Conservation (phyloP, 2,113 vertebrate species). For the Pongo pygmaeus region DNA sequence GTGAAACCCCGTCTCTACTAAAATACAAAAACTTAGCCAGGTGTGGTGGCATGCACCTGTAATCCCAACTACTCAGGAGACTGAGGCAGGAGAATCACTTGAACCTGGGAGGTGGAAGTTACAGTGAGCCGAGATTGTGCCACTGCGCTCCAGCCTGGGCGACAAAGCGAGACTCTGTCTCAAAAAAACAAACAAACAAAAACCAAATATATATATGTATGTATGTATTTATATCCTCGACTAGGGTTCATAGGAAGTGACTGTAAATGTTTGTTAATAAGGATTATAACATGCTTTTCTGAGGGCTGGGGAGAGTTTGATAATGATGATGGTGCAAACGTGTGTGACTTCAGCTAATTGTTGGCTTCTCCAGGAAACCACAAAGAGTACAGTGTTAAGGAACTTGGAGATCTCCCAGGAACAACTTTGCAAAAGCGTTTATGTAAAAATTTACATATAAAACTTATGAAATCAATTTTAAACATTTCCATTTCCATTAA, state of each 20-base stretch:
- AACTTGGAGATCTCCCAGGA: neutral
- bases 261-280: neutral
- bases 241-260: neutral
- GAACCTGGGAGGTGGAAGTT: too few species aligned
- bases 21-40: too few species aligned
- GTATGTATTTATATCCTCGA: neutral
- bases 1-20: too few species aligned
- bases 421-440: neutral
- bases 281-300: neutral
- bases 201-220: too few species aligned
- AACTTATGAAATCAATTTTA: neutral
- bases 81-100: too few species aligned
- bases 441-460: neutral
- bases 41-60: too few species aligned
- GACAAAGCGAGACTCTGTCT: too few species aligned
- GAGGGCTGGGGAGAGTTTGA: neutral
- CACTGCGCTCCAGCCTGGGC: too few species aligned
- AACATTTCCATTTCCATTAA: neutral
- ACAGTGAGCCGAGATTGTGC: too few species aligned
- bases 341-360: neutral
- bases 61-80: too few species aligned
- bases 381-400: neutral
- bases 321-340: neutral
- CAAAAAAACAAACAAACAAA: too few species aligned
- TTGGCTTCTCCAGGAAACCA: slow-evolving; percentile 3